phyloP scores from a whole-genome alignment of 2,888 invertebrate species.

The Protophormia terraenovae region DNA sequence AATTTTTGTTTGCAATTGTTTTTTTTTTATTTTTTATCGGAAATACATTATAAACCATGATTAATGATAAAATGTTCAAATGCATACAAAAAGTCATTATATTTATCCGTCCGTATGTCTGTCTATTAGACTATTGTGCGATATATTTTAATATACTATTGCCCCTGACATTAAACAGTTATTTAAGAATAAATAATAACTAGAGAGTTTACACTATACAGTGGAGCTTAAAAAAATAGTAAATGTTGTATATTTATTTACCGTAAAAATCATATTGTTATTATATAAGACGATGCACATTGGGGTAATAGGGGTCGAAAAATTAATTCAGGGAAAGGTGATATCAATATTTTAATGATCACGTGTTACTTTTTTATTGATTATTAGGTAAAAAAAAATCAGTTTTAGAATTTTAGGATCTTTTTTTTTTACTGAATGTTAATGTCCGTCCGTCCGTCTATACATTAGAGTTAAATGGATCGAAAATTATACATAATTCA shows the following conservation, averaged over 20 bases:
- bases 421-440: no score
- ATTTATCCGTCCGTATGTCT: neutral
- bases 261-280: no score
- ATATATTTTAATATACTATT: constrained; percentile 14
- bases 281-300: no score
- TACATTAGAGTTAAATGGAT: no score
- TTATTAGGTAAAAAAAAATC: no score
- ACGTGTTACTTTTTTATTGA: no score
- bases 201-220: neutral
- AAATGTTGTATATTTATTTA: neutral
- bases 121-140: neutral
- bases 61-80: constrained; percentile 58
- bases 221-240: neutral
- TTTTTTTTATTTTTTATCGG: constrained; percentile 32
- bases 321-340: no score
- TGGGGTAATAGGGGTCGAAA: no score
- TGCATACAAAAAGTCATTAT: constrained; percentile 20
- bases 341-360: no score
- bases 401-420: no score
- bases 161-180: constrained; percentile 40
- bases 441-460: no score
- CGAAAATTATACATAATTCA: no score
- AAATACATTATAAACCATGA: constrained; percentile 66
- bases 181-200: constrained; percentile 45
- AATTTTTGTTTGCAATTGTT: neutral